Percentiles rank a stretch among this genome's conserved stretches.
phyloP scores from a whole-genome alignment of 2,888 invertebrate species.

The Conops quadrifasciatus region DNA sequence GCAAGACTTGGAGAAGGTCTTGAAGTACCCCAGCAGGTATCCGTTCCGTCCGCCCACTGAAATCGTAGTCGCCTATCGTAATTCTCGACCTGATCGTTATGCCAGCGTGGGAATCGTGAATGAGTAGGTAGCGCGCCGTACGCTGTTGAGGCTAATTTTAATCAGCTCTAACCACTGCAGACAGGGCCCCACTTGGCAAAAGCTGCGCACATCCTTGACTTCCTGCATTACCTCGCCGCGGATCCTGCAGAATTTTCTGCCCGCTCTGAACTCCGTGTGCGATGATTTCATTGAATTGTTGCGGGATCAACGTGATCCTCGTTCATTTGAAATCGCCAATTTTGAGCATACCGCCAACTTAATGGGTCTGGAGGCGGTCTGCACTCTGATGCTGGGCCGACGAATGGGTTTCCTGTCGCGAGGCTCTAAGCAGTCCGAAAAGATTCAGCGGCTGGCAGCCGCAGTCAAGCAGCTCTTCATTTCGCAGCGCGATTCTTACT shows the following conservation, averaged over 20 bases:
- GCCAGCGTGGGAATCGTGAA: conserved; percentile 83
- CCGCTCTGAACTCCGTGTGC: conserved; percentile 77
- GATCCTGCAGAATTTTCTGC: conserved; percentile 78
- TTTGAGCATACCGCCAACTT: conserved; percentile 80
- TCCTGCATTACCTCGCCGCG: conserved; percentile 79
- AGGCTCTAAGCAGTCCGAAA: conserved; percentile 68
- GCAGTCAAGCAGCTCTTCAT: conserved; percentile 81
- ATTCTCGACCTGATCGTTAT: conserved; percentile 79
- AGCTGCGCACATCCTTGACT: conserved; percentile 76
- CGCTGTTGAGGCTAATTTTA: neutral
- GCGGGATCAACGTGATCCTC: conserved; percentile 67
- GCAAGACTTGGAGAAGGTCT: conserved; percentile 77
- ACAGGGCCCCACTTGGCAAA: conserved; percentile 82
- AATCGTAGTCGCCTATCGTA: conserved; percentile 79
- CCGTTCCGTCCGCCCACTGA: conserved; percentile 85
- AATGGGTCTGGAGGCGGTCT: conserved; percentile 84
- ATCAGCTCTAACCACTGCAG: conserved; percentile 60
- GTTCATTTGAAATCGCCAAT: conserved; percentile 69
- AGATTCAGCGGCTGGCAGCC: conserved; percentile 72
- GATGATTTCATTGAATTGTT: conserved; percentile 80
- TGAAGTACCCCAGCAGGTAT: conserved; percentile 77
- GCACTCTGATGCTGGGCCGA: conserved; percentile 80
- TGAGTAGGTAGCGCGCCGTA: conserved; percentile 71
- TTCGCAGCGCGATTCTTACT: conserved; percentile 82
- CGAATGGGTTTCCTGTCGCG: conserved; percentile 76